Evolutionary conservation across 2,113 vertebrate species (phyloP).

Genomic region (Cairina moschata): DNA sequence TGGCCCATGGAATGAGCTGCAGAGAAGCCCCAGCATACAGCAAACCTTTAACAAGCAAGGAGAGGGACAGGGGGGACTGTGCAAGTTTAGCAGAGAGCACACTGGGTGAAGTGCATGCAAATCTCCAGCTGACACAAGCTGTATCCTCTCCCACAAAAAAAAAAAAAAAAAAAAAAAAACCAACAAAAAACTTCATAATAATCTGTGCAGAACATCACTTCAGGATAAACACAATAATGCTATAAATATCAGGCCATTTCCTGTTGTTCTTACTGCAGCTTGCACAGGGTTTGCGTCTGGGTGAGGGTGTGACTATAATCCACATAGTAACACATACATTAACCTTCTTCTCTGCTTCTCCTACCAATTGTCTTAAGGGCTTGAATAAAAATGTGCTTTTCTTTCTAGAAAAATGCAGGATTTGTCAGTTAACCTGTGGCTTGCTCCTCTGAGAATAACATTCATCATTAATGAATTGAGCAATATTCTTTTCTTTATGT

Average conservation of each 20-base stretch:
- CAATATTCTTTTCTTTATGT: neutral
- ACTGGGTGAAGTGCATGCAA: neutral
- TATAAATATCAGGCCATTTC: conserved; percentile 79
- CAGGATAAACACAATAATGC: conserved; percentile 77
- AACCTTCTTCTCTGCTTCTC: conserved; percentile 26
- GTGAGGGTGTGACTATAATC: conserved; percentile 72
- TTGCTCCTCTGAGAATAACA: neutral
- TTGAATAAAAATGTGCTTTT: neutral
- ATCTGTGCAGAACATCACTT: conserved; percentile 77
- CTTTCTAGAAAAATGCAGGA: neutral
- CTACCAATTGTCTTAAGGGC: neutral
- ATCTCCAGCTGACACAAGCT: conserved; percentile 55
- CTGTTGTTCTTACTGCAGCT: conserved; percentile 78
- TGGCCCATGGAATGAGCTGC: neutral
- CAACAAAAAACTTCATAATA: conserved; percentile 35
- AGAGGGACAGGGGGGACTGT: neutral
- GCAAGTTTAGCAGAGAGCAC: neutral
- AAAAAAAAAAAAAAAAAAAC: neutral
- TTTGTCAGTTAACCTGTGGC: neutral
- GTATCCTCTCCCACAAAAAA: conserved; percentile 49
- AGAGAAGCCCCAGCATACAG: neutral
- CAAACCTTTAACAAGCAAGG: neutral
- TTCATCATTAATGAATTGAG: neutral
- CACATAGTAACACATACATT: conserved; percentile 47
- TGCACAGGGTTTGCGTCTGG: conserved; percentile 60